Conservation (phyloP, 2,113 vertebrate genomes). For the Carollia perspicillata region DNA sequence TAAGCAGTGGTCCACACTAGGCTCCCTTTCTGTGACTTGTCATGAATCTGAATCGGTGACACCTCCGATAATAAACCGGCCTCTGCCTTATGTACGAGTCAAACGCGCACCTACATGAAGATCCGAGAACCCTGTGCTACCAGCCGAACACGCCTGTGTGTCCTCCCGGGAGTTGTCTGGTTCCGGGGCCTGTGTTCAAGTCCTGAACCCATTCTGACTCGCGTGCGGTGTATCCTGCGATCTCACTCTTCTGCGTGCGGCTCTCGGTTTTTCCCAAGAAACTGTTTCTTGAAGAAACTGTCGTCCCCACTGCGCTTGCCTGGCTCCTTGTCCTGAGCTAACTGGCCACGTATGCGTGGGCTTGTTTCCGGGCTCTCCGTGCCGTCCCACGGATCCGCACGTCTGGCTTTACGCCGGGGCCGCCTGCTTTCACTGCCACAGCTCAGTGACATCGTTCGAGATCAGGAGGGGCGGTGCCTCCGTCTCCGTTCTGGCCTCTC, state of each 20-base stretch:
- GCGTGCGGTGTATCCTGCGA: too few species aligned
- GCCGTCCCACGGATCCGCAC: not conserved
- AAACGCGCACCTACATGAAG: not conserved
- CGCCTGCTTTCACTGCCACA: not conserved
- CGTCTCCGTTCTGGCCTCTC: not conserved
- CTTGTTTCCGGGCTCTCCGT: too few species aligned
- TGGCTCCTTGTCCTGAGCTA: too few species aligned
- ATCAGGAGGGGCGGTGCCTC: not conserved
- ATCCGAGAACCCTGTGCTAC: not conserved
- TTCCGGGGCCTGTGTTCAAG: not conserved
- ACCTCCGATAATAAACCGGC: not conserved
- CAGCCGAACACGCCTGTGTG: not conserved
- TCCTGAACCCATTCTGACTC: not conserved
- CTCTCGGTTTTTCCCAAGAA: not conserved
- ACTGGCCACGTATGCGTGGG: too few species aligned
- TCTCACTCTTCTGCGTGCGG: not conserved
- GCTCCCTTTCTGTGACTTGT: too few species aligned
- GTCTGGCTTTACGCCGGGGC: not conserved
- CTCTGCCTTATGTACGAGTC: not conserved
- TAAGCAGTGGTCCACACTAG: accelerated
- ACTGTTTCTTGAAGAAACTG: too few species aligned
- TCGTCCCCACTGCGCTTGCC: too few species aligned
- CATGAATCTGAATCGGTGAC: not conserved
- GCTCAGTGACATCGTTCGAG: not conserved
- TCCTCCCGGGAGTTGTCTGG: not conserved